These are phyloP conservation scores for Magallana angulata DNA, from an alignment of 1,140 invertebrate species.

Conservation along the genomic window DNA sequence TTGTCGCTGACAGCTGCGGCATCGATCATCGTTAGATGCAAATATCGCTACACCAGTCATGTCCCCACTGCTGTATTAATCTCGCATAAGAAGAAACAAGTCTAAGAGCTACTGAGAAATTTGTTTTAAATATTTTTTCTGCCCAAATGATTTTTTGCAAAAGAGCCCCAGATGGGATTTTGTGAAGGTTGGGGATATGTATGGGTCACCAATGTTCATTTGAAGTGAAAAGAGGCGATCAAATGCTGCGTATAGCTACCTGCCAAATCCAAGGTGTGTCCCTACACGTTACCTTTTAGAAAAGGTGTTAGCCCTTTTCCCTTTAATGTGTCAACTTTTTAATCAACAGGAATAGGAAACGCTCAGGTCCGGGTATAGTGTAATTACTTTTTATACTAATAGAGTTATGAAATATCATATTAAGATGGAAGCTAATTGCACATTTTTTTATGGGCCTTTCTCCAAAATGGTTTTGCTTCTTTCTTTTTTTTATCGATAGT, in stretches of 20 bases:
- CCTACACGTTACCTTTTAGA: neutral
- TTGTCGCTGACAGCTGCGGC: conserved; percentile 7
- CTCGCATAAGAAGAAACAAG: conserved; percentile 5
- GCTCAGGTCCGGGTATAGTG: neutral
- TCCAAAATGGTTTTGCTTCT: neutral
- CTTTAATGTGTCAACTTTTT: neutral
- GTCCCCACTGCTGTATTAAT: conserved; percentile 12
- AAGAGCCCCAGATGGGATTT: conserved; percentile 32
- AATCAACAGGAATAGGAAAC: neutral
- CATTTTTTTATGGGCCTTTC: conserved; percentile 9
- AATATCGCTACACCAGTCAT: neutral
- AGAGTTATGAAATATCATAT: conserved; percentile 29
- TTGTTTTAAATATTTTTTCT: conserved; percentile 37
- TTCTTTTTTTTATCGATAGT: neutral
- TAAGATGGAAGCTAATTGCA: conserved; percentile 1
- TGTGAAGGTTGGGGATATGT: neutral
- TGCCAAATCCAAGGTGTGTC: neutral
- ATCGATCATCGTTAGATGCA: conserved; percentile 11
- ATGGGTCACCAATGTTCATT: conserved; percentile 18
- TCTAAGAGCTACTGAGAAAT: conserved; percentile 21
- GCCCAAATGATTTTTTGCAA: conserved; percentile 36
- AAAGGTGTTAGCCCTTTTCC: neutral
- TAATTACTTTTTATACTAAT: conserved; percentile 24
- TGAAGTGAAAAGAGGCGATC: conserved; percentile 14
- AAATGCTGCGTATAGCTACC: neutral